These are phyloP conservation scores for Hydractinia echinata DNA, from an alignment of 30 jellyfish, hydroid and myxozoan genomes.

Conservation along the genomic window DNA sequence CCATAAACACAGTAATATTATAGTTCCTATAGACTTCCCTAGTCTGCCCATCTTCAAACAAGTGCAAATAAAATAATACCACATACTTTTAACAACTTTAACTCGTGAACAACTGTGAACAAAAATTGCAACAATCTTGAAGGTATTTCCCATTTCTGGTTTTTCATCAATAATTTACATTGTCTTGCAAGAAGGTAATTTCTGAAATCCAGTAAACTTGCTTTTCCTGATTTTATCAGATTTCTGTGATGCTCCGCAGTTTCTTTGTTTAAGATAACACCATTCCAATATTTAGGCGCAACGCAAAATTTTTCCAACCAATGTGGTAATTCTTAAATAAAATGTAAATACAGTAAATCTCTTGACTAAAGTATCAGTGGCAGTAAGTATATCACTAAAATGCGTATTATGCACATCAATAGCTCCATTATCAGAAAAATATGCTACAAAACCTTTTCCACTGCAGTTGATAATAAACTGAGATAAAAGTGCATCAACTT, in stretches of 20 bases:
- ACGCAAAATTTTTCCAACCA: conserved; percentile 71
- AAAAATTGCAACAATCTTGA: conserved; percentile 63
- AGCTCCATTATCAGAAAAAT: no score
- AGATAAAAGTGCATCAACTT: conserved; percentile 85
- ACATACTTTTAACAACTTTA: conserved; percentile 60
- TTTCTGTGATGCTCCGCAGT: conserved; percentile 40
- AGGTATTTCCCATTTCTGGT: conserved; percentile 61
- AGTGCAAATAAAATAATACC: background rate
- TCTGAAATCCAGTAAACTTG: conserved; percentile 73
- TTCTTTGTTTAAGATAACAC: conserved; percentile 51
- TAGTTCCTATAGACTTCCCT: no score
- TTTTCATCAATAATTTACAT: conserved; percentile 62
- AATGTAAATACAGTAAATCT: background rate
- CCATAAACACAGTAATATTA: no score
- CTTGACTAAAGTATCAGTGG: no score
- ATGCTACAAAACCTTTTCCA: conserved; percentile 36
- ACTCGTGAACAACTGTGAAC: conserved; percentile 69
- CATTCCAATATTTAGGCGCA: conserved; percentile 64
- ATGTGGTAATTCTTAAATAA: conserved; percentile 53
- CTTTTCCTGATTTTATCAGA: conserved; percentile 61
- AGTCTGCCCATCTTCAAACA: no score
- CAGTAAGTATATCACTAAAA: no score
- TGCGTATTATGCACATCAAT: no score
- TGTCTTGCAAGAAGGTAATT: conserved; percentile 75
- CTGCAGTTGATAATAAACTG: conserved; percentile 70